Evolutionary conservation across 2,888 invertebrate species (phyloP).

Genomic region (Calephelis perditalis): DNA sequence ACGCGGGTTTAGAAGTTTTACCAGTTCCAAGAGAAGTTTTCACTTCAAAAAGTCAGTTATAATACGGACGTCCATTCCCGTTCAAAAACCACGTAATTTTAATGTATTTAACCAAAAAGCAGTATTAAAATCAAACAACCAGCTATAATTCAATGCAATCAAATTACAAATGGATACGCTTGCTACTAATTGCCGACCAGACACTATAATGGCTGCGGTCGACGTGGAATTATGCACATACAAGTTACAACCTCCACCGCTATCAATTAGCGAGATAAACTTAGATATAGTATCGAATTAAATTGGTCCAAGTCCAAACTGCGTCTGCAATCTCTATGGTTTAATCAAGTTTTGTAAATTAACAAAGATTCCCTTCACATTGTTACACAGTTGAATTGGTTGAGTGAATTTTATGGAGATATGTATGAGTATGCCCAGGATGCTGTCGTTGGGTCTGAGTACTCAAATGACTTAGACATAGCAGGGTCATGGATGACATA

Average conservation of each 20-base stretch:
- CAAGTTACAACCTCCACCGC: constrained; percentile 23
- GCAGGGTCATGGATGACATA: too few relatives aligned
- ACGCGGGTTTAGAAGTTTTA: too few relatives aligned
- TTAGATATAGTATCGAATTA: constrained; percentile 22
- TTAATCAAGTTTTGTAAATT: neutral
- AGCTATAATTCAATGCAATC: constrained; percentile 17
- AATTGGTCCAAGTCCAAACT: neutral
- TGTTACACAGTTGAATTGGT: neutral
- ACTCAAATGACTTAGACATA: too few relatives aligned
- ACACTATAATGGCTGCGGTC: constrained; percentile 24
- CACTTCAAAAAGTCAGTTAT: too few relatives aligned
- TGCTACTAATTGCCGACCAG: constrained; percentile 22
- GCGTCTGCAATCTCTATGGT: neutral
- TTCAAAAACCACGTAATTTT: too few relatives aligned
- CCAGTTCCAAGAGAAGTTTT: too few relatives aligned
- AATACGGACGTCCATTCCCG: too few relatives aligned
- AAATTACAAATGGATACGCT: constrained; percentile 19
- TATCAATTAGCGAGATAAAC: constrained; percentile 23
- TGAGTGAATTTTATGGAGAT: neutral
- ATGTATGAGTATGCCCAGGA: too few relatives aligned
- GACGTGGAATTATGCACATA: constrained; percentile 20
- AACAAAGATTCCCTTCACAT: too few relatives aligned
- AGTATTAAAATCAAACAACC: constrained; percentile 12
- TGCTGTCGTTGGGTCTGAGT: too few relatives aligned
- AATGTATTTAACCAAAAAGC: too few relatives aligned